These are phyloP conservation scores for Helarctos malayanus DNA, from an alignment of 2,797 vertebrate genomes.

Conservation along the genomic window DNA sequence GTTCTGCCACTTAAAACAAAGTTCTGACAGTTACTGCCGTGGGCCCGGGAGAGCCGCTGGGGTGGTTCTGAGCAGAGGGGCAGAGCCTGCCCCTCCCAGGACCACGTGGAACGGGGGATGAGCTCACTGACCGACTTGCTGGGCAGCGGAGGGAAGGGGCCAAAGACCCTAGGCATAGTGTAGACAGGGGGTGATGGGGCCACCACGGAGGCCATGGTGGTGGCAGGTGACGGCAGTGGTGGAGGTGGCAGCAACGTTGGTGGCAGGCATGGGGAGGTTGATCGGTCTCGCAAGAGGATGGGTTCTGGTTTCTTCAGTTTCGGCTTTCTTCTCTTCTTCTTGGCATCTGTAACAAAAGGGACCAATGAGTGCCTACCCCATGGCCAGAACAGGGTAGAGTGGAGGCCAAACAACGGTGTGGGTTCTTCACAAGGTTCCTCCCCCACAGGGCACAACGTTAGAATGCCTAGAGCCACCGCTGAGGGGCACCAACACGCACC, in stretches of 20 bases:
- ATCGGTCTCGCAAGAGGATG: not conserved
- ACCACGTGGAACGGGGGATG: rapidly evolving
- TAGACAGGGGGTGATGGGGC: constrained; percentile 40
- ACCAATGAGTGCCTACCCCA: not conserved
- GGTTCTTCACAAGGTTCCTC: not conserved
- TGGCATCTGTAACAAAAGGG: constrained; percentile 66
- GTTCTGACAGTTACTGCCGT: not conserved
- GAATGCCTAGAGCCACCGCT: not conserved
- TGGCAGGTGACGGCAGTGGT: not conserved
- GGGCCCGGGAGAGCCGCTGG: rapidly evolving
- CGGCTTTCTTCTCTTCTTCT: constrained; percentile 68
- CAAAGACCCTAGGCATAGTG: constrained; percentile 83
- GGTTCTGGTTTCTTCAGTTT: constrained; percentile 39
- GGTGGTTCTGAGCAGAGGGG: not conserved
- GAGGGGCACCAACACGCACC: not conserved
- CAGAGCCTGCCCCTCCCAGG: not conserved
- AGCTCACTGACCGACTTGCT: constrained; percentile 70
- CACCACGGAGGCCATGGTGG: constrained; percentile 41
- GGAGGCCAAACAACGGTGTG: not conserved
- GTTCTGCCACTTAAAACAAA: not conserved
- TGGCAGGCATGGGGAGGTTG: constrained; percentile 1
- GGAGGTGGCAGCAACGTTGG: not conserved
- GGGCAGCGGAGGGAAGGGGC: constrained; percentile 70
- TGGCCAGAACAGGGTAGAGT: not conserved
- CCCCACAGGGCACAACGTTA: not conserved